Conservation (phyloP, 2,113 vertebrate species). For the Actenoides lindsayi region DNA sequence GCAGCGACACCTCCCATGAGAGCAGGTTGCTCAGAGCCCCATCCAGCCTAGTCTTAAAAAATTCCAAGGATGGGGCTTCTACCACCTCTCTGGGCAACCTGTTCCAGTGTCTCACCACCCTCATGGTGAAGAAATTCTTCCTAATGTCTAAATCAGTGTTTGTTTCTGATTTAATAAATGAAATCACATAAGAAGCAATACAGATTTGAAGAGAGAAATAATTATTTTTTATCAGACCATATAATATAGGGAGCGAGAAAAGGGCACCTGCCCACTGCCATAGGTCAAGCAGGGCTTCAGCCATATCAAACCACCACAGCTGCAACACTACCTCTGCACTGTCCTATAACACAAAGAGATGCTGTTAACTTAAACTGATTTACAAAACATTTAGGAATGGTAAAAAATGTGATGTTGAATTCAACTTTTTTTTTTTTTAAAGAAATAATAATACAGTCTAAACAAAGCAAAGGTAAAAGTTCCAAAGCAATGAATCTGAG, state of each 20-base stretch:
- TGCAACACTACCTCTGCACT: not conserved
- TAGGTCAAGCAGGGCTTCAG: not conserved
- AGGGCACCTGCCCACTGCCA: not conserved
- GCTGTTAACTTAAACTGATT: not conserved
- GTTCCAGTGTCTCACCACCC: too few species aligned
- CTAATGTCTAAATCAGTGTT: not conserved
- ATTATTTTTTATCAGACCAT: not conserved
- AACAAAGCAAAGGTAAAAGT: slow-evolving; percentile 24
- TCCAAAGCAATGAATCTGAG: slow-evolving; percentile 14
- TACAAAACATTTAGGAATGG: not conserved
- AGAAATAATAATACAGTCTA: not conserved
- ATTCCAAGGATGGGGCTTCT: too few species aligned
- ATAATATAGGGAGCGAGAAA: not conserved
- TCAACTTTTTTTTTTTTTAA: not conserved
- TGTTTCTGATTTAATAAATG: not conserved
- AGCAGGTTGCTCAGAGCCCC: too few species aligned
- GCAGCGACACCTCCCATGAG: too few species aligned
- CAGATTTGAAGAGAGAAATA: not conserved
- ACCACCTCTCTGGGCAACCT: too few species aligned
- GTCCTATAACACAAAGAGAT: not conserved
- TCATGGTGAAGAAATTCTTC: too few species aligned
- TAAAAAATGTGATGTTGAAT: not conserved
- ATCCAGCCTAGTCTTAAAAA: too few species aligned
- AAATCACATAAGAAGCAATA: not conserved
- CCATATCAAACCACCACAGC: not conserved